Conservation (phyloP, 37 sponge, comb jelly and placozoan species). For the Haliclona indistincta region DNA sequence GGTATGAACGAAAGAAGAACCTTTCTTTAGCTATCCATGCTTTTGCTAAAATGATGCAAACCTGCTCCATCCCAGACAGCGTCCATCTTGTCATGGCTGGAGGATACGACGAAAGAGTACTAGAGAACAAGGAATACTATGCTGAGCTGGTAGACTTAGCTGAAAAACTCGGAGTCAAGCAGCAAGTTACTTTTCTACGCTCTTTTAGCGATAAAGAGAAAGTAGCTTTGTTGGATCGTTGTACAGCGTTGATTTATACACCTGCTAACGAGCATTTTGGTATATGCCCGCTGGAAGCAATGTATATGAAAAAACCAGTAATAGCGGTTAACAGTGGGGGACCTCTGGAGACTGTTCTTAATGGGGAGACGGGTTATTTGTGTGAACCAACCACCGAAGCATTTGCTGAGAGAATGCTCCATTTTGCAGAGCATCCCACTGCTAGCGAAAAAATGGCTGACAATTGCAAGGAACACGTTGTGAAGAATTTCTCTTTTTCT, state of each 20-base stretch:
- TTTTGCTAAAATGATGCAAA: slow-evolving; percentile 47
- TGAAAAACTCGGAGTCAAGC: slow-evolving; percentile 33
- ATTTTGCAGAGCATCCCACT: slow-evolving; percentile 24
- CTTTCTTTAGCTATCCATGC: slow-evolving; percentile 80
- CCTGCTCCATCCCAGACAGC: too few species aligned
- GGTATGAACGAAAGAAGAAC: slow-evolving; percentile 98
- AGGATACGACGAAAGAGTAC: slow-evolving; percentile 93
- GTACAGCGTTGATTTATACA: slow-evolving; percentile 88
- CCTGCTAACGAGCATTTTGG: slow-evolving; percentile 99
- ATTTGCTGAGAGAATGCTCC: slow-evolving; percentile 76
- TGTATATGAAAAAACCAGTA: slow-evolving; percentile 93
- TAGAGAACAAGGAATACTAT: slow-evolving; percentile 92
- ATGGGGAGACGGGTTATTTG: slow-evolving; percentile 85
- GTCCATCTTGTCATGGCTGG: slow-evolving; percentile 92
- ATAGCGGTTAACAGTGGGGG: slow-evolving; percentile 97
- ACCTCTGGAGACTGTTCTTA: slow-evolving; percentile 88
- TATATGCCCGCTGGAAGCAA: slow-evolving; percentile 96
- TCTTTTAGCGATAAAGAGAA: slow-evolving; percentile 84
- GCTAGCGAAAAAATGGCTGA: slow-evolving; percentile 53
- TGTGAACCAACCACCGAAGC: slow-evolving; percentile 71
- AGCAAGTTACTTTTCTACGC: slow-evolving; percentile 81
- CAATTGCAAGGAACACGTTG: slow-evolving; percentile 56
- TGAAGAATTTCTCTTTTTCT: slow-evolving; percentile 83
- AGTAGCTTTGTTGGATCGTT: slow-evolving; percentile 55
- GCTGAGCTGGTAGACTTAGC: slow-evolving; percentile 67